Evolutionary conservation across 2,888 invertebrate genomes (phyloP).

Genomic region (Endotricha flammealis): DNA sequence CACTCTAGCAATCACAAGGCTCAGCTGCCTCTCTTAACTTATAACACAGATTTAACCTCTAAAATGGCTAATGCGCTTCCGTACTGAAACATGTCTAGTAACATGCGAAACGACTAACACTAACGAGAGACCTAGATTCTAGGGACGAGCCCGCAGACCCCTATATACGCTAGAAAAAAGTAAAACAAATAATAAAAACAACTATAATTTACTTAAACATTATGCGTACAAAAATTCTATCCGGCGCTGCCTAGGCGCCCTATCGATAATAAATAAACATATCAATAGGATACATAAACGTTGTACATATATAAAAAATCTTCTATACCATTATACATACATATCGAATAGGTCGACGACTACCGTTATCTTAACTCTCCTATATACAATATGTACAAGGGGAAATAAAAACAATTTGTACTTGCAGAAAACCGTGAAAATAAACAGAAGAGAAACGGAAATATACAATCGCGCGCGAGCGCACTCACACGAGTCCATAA

Average conservation of each 20-base stretch:
- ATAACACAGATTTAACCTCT: slow-evolving; percentile 56
- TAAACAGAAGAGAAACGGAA: slow-evolving; percentile 56
- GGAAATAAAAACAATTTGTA: slow-evolving; percentile 79
- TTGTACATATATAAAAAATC: slow-evolving; percentile 69
- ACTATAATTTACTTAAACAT: slow-evolving; percentile 75
- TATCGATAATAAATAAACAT: slow-evolving; percentile 68
- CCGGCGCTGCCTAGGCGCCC: slow-evolving; percentile 52
- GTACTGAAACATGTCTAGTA: slow-evolving; percentile 44
- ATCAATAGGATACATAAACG: slow-evolving; percentile 68
- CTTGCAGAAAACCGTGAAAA: slow-evolving; percentile 75
- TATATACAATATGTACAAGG: slow-evolving; percentile 78
- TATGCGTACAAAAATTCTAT: slow-evolving; percentile 73
- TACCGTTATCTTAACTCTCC: slow-evolving; percentile 49
- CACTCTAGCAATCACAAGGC: too few species aligned
- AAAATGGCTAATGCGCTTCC: slow-evolving; percentile 51
- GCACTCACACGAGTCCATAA: slow-evolving; percentile 37
- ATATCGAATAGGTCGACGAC: slow-evolving; percentile 54
- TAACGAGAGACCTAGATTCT: slow-evolving; percentile 51
- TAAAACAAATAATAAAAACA: slow-evolving; percentile 70
- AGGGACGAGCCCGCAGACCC: slow-evolving; percentile 37
- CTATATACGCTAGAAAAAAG: slow-evolving; percentile 51
- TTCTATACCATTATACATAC: slow-evolving; percentile 58
- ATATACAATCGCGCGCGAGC: slow-evolving; percentile 52
- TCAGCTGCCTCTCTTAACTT: slow-evolving; percentile 34
- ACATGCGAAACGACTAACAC: slow-evolving; percentile 49